Conservation (phyloP, 2,888 invertebrate species). For the Perizoma affinitatum region DNA sequence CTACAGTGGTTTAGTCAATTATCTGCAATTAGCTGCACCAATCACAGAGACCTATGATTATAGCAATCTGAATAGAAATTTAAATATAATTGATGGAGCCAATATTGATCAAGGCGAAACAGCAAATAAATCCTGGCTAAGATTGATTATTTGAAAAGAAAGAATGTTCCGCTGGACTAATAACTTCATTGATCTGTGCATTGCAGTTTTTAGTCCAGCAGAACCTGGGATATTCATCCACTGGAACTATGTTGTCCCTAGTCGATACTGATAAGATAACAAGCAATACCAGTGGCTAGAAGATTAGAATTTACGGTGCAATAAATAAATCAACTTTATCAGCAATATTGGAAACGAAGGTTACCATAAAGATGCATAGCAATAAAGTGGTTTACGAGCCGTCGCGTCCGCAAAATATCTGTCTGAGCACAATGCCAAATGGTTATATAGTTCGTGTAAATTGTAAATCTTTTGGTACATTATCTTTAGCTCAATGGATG, state of each 20-base stretch:
- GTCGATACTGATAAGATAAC: constrained; percentile 27
- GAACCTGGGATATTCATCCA: neutral
- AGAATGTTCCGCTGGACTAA: neutral
- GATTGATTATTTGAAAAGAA: neutral
- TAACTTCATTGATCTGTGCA: too few species aligned
- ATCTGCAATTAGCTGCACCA: constrained; percentile 15
- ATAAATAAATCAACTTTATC: constrained; percentile 33
- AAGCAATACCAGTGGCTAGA: constrained; percentile 23
- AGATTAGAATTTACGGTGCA: constrained; percentile 23
- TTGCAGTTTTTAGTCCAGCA: too few species aligned
- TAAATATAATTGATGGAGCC: constrained; percentile 4
- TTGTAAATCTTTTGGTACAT: constrained; percentile 34
- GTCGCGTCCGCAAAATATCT: constrained; percentile 31
- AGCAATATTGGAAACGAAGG: constrained; percentile 19
- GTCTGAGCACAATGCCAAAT: constrained; percentile 42
- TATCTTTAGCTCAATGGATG: constrained; percentile 50
- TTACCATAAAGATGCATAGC: constrained; percentile 28
- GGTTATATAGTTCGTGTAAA: constrained; percentile 13
- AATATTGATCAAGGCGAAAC: constrained; percentile 12
- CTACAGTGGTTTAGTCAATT: constrained; percentile 7
- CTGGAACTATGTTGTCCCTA: constrained; percentile 17
- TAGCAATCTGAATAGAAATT: constrained; percentile 10
- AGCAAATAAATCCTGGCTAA: neutral
- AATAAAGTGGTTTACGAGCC: constrained; percentile 29
- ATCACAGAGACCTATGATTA: constrained; percentile 9